Evolutionary conservation across 2,113 vertebrate genomes (phyloP).

Genomic region (Semnornis frantzii): DNA sequence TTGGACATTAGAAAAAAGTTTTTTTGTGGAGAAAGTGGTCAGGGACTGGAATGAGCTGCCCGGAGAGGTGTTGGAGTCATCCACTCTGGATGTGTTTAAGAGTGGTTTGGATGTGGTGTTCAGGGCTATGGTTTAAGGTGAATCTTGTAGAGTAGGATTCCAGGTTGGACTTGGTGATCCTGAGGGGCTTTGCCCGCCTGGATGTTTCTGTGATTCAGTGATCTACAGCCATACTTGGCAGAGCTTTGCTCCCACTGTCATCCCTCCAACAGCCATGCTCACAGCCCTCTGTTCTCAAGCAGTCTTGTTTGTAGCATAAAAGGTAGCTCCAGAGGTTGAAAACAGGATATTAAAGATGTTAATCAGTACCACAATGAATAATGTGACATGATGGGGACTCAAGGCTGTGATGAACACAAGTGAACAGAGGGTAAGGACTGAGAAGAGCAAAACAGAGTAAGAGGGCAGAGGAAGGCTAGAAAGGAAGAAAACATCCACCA

Average conservation of each 20-base stretch:
- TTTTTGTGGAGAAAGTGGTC: no score
- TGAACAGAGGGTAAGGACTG: not conserved
- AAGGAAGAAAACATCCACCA: not conserved
- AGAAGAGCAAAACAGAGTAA: not conserved
- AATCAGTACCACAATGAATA: not conserved
- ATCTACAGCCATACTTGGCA: fast-evolving
- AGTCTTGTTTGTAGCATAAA: not conserved
- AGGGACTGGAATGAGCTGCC: no score
- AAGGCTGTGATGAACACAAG: not conserved
- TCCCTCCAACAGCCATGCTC: not conserved
- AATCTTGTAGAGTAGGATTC: no score
- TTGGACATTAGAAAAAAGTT: no score
- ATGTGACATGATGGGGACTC: not conserved
- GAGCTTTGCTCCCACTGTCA: not conserved
- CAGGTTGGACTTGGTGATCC: no score
- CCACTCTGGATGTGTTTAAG: no score
- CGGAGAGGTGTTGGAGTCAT: no score
- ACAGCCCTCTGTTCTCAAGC: fast-evolving
- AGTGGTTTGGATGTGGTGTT: no score
- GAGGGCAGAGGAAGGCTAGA: not conserved
- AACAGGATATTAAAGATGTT: slow-evolving; percentile 46
- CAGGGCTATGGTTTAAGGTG: no score
- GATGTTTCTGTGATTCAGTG: no score
- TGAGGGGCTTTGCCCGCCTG: no score
- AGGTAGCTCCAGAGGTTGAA: not conserved